Evolutionary conservation across 2,797 vertebrate genomes (phyloP).

Genomic region (Holocentrus rufus): DNA sequence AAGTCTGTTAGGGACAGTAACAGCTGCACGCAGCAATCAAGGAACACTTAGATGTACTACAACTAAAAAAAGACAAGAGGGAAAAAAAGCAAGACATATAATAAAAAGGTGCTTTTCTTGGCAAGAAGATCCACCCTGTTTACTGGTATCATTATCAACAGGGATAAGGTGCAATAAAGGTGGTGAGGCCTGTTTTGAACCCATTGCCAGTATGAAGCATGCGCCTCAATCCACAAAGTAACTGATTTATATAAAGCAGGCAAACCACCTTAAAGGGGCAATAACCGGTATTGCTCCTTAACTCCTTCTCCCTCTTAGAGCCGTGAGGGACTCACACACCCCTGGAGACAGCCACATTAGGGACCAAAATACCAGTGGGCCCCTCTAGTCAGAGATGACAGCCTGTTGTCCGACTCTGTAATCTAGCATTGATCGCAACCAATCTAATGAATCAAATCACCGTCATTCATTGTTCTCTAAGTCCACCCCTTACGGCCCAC

Average conservation of each 20-base stretch:
- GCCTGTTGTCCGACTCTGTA: conserved; percentile 68
- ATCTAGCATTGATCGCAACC: conserved; percentile 65
- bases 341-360: conserved; percentile 66
- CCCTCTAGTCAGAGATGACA: conserved; percentile 71
- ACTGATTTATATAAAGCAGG: conserved; percentile 69
- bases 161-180: conserved; percentile 47
- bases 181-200: conserved; percentile 60
- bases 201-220: conserved; percentile 55
- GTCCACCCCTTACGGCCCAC: conserved; percentile 61
- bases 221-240: conserved; percentile 62
- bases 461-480: conserved; percentile 55
- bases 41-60: no score
- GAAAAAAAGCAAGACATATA: neutral
- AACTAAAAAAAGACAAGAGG: no score
- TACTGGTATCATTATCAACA: conserved; percentile 15
- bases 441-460: conserved; percentile 75
- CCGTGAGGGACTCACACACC: conserved; percentile 74
- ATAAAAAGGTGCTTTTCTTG: neutral
- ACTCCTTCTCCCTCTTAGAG: conserved; percentile 71
- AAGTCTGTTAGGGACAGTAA: no score
- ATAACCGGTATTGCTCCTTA: conserved; percentile 63
- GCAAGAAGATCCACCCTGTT: conserved; percentile 8
- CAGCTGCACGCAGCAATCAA: no score
- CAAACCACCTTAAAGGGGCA: conserved; percentile 70
- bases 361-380: conserved; percentile 67